Conservation (phyloP, 2,888 invertebrate genomes). For the Pterostichus niger region DNA sequence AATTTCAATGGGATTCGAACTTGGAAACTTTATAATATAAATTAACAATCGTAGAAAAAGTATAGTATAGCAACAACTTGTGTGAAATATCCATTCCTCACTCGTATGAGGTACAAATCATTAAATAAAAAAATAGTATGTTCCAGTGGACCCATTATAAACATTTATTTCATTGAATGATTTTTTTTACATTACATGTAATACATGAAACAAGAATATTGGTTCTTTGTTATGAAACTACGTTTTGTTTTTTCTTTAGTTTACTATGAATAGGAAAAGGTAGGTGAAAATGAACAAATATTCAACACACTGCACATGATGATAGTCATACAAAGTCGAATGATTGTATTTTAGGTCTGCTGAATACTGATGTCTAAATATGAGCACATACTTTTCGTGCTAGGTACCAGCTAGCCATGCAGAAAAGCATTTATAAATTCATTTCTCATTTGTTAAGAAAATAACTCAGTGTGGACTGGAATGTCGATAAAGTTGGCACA, state of each 20-base stretch:
- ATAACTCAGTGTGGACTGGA: conserved; percentile 43
- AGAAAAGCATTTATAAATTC: conserved; percentile 52
- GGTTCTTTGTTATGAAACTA: conserved; percentile 61
- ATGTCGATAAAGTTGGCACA: conserved; percentile 48
- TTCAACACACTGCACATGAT: not conserved
- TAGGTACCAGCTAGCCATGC: conserved; percentile 13
- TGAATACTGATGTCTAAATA: conserved; percentile 12
- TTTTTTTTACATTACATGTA: conserved; percentile 51
- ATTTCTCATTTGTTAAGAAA: conserved; percentile 56
- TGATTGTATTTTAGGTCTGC: not conserved
- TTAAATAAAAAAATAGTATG: not conserved
- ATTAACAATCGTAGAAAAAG: no score
- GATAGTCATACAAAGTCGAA: not conserved
- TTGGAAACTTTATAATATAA: no score
- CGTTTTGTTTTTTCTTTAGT: not conserved
- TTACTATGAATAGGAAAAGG: not conserved
- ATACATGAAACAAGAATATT: conserved; percentile 61
- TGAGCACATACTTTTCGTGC: conserved; percentile 44
- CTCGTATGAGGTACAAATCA: no score
- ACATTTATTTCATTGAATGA: conserved; percentile 60
- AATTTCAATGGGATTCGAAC: no score
- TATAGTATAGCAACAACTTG: no score
- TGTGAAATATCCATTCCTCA: no score
- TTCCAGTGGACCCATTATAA: conserved; percentile 63
- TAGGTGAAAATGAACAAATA: not conserved